Conservation (phyloP, 1,140 invertebrate genomes). For the Orchesella cincta region DNA sequence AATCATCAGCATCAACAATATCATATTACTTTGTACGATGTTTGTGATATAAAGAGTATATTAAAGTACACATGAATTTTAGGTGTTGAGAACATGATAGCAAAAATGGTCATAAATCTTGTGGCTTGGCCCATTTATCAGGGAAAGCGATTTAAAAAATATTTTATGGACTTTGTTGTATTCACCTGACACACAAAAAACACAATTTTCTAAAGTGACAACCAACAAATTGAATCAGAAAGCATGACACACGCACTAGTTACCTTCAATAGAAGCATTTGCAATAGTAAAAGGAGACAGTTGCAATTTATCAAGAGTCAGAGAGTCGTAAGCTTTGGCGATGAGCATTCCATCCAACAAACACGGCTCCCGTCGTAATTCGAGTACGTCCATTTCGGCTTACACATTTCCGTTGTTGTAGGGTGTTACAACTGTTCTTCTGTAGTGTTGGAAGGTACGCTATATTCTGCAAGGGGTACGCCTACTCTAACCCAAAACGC, state of each 20-base stretch:
- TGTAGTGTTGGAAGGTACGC: too few relatives aligned
- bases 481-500: too few relatives aligned
- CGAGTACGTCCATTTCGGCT: too few relatives aligned
- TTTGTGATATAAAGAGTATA: background rate
- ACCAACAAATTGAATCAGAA: conserved; percentile 15
- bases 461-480: too few relatives aligned
- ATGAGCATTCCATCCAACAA: too few relatives aligned
- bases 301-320: conserved; percentile 3
- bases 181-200: conserved; percentile 14
- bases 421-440: too few relatives aligned
- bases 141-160: conserved; percentile 11
- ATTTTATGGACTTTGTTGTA: conserved; percentile 19
- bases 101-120: conserved; percentile 5
- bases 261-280: conserved; percentile 19
- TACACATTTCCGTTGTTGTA: too few relatives aligned
- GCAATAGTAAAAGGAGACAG: conserved; percentile 16
- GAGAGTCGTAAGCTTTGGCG: background rate
- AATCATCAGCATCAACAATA: background rate
- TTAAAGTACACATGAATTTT: background rate
- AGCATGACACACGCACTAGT: conserved; percentile 16
- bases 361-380: too few relatives aligned
- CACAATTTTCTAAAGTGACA: conserved; percentile 17
- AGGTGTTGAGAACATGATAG: background rate
- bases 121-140: background rate
- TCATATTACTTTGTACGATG: background rate